Conservation (phyloP, 2,888 invertebrate genomes). For the Achlya flavicornis region DNA sequence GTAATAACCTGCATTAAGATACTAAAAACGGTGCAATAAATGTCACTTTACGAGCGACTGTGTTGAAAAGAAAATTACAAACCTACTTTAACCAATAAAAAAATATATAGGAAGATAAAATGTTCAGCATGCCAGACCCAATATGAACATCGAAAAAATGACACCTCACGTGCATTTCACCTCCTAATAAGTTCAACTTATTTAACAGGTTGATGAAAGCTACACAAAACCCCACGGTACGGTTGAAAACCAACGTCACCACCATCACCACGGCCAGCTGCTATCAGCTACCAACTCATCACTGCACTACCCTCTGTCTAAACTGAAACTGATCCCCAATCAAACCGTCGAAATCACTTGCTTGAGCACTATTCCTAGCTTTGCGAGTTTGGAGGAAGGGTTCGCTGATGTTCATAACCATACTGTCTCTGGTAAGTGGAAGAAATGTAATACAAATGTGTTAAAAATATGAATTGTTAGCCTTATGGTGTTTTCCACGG, state of each 20-base stretch:
- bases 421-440: slow-evolving; percentile 87
- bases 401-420: slow-evolving; percentile 90
- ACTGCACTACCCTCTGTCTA: slow-evolving; percentile 87
- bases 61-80: no score
- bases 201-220: slow-evolving; percentile 70
- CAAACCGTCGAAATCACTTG: slow-evolving; percentile 89
- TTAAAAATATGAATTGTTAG: no score
- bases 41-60: no score
- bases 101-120: no score
- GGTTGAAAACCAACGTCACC: slow-evolving; percentile 63
- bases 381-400: slow-evolving; percentile 86
- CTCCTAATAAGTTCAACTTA: neutral
- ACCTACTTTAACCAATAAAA: no score
- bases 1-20: no score
- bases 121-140: no score
- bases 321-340: slow-evolving; percentile 87
- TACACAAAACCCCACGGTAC: slow-evolving; percentile 73
- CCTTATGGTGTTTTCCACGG: no score
- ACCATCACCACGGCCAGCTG: slow-evolving; percentile 74
- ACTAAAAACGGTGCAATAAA: no score
- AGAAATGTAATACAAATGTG: neutral
- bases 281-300: slow-evolving; percentile 70
- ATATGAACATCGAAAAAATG: no score
- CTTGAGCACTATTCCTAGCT: slow-evolving; percentile 90
- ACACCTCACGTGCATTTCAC: no score